phyloP scores from a whole-genome alignment of 2,113 vertebrate genomes.

The Phainopepla nitens region DNA sequence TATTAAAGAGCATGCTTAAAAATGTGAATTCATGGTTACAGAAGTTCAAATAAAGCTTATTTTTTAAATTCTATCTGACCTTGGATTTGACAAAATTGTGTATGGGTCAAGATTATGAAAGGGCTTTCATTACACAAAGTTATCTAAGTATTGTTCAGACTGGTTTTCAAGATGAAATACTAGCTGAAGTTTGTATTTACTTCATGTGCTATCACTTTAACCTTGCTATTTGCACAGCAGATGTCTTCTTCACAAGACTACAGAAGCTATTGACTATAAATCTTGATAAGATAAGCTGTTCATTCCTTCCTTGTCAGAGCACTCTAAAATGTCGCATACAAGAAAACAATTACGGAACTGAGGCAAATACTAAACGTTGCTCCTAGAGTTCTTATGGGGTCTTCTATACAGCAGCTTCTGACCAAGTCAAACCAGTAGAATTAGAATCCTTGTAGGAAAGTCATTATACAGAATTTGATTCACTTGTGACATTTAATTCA shows the following conservation, averaged over 20 bases:
- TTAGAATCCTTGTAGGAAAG: neutral
- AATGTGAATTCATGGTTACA: conserved; percentile 49
- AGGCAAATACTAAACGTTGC: conserved; percentile 49
- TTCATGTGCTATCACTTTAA: conserved; percentile 74
- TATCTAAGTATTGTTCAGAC: conserved; percentile 73
- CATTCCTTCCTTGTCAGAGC: conserved; percentile 73
- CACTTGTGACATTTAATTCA: conserved; percentile 12
- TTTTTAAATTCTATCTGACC: conserved; percentile 72
- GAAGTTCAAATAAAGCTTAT: conserved; percentile 41
- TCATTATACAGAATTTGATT: neutral
- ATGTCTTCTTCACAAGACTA: conserved; percentile 73
- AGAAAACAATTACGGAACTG: conserved; percentile 71
- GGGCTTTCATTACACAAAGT: conserved; percentile 71
- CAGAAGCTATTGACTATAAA: conserved; percentile 71
- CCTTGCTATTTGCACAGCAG: conserved; percentile 76
- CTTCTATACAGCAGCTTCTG: neutral
- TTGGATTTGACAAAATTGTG: conserved; percentile 74
- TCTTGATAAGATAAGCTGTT: conserved; percentile 76
- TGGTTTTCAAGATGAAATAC: conserved; percentile 77
- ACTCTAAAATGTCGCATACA: conserved; percentile 51
- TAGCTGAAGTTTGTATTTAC: conserved; percentile 78
- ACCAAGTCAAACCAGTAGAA: neutral
- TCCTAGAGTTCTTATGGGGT: neutral
- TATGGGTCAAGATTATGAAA: conserved; percentile 66
- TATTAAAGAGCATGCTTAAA: conserved; percentile 50